Base-by-base conservation (phyloP, 1,140 invertebrate genomes). In the Brachionus calyciflorus region DNA sequence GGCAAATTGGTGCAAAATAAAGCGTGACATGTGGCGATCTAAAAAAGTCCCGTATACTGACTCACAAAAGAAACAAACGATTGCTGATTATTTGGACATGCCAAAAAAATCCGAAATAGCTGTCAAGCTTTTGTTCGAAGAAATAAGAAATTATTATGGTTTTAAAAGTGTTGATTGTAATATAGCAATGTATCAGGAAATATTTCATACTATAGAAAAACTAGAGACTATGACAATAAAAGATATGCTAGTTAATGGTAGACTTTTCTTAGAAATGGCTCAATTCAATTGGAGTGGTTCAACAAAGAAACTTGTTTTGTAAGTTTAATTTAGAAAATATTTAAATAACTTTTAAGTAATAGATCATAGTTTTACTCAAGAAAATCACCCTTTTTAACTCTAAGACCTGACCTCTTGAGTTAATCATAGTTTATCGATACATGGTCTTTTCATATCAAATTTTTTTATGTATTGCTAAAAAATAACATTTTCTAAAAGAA, bases 1-100 rank as follows among this genome's bases (percentile, higher is more conserved):
- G 4, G 51, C 33, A 37, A 51, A 51, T 73, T 73, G 69, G 69
- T 73, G 46, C 33, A 73, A 73, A 17, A 73, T 73, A 51, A 73
- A 73, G 41, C 24, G 69, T 30, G 69, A 73, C 14, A 73, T 21
- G 26, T 40, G 51, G 26, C 49, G 51, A 21, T 65, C 60, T 24
- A 65, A 65, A 65, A 41, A 65, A 65, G 19, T 65, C 44, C 19
- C 60, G 10, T 65, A 65, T 24, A 24, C 5, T 2, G 60, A 65
- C 12, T 44, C 24, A 26, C 60, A 65, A 19, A 65, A 65, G 44
- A 65, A 65, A 65, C 33, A 44, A 26, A 65, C 33, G 1, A 65
- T 65, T 4, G 40, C 44, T 24, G 60, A 65, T n/a, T 65, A 65
- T 28, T 44, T 65, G 10, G 40, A 65, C 19, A 44, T 65, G 12